phyloP scores from a whole-genome alignment of 1,140 invertebrate species.

The Drosophila ironensis region DNA sequence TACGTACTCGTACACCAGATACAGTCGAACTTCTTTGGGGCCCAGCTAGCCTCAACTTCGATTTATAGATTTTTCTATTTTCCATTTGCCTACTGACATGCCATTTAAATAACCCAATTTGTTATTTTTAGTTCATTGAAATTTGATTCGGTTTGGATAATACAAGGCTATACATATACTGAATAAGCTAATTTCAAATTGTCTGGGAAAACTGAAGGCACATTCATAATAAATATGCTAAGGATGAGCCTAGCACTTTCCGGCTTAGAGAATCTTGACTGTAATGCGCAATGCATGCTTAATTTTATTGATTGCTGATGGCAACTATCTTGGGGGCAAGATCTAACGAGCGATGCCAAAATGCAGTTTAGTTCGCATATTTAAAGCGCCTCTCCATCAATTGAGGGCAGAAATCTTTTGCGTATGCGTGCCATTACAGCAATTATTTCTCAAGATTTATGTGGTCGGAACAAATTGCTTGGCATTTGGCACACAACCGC shows the following conservation, averaged over 20 bases:
- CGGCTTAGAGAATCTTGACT: neutral
- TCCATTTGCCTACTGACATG: neutral
- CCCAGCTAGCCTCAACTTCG: neutral
- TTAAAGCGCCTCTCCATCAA: constrained; percentile 35
- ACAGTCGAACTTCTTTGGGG: neutral
- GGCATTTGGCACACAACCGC: constrained; percentile 41
- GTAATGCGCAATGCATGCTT: constrained; percentile 23
- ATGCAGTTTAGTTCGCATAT: constrained; percentile 59
- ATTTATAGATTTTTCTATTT: neutral
- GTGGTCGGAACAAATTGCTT: constrained; percentile 62
- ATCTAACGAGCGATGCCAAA: constrained; percentile 57
- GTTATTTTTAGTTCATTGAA: neutral
- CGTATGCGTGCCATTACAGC: constrained; percentile 37
- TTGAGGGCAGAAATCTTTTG: constrained; percentile 44
- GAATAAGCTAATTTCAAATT: too few relatives aligned
- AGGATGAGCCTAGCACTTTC: too few relatives aligned
- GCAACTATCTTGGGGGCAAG: constrained; percentile 51
- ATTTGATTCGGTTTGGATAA: too few relatives aligned
- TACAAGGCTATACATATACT: too few relatives aligned
- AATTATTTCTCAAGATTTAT: constrained; percentile 64
- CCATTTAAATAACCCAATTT: neutral
- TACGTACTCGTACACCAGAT: neutral
- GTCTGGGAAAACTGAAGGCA: too few relatives aligned
- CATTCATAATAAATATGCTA: too few relatives aligned
- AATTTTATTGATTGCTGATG: constrained; percentile 71